phyloP scores from a whole-genome alignment of 2,113 vertebrate species.

The Sceloporus tristichus region DNA sequence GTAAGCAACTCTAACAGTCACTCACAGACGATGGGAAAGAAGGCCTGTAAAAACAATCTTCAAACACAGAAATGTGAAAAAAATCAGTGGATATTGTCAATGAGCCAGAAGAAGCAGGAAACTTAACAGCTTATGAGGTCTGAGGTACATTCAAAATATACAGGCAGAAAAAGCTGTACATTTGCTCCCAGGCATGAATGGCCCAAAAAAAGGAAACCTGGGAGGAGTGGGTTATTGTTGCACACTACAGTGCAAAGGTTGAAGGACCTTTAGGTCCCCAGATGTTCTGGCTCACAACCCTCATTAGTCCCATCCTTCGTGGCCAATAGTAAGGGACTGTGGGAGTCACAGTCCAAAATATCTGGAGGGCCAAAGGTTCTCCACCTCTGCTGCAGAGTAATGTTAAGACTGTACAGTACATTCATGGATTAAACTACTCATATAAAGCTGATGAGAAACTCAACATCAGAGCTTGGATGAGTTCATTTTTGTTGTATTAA shows the following conservation, averaged over 20 bases:
- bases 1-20: background rate
- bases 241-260: constrained; percentile 41
- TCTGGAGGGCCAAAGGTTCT: no score
- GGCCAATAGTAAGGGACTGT: no score
- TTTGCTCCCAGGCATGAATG: constrained; percentile 40
- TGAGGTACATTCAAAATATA: constrained; percentile 35
- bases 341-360: no score
- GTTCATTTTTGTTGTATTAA: background rate
- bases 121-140: background rate
- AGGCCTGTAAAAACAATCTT: constrained; percentile 24
- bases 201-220: constrained; percentile 63
- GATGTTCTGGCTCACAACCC: no score
- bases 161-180: constrained; percentile 38
- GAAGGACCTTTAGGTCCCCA: no score
- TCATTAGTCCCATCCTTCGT: no score
- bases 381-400: no score
- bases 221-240: constrained; percentile 25
- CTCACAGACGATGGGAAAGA: background rate
- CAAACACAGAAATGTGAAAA: background rate
- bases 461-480: constrained; percentile 52
- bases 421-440: constrained; percentile 51
- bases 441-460: constrained; percentile 52
- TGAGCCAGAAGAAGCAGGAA: constrained; percentile 23
- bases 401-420: constrained; percentile 60
- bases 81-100: constrained; percentile 32